Base-by-base conservation (phyloP, 2,113 vertebrate genomes). In the Atractosteus spatula region DNA sequence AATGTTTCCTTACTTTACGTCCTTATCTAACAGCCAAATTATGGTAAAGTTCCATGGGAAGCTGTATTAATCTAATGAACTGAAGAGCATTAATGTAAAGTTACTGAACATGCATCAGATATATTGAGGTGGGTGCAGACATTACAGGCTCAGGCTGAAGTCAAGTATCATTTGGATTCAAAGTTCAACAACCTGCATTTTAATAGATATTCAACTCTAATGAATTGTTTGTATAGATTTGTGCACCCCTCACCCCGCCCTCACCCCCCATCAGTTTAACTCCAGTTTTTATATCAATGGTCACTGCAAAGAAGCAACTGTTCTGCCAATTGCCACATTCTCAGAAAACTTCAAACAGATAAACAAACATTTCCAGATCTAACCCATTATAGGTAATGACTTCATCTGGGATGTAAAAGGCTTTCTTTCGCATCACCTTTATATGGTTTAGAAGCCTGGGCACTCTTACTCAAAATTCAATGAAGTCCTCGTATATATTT, bases 401-500 rank as follows among this genome's bases (percentile, higher is more conserved):
- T 92, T 93, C 90, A 92, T 92, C 85, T 78, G 84, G 82, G 55
- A 83, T 87, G 87, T 87, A 86, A 88, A 91, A 93, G 86, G 84
- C 81, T 84, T 81, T 71, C 74, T 69, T 79, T 73, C 80, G 77
- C 78, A 77, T 85, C 86, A 80, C 89, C 89, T 91, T 92, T 90
- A 91, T 89, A 92, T 88, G 89, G 91, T 88, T 90, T 89, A 89
- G 89, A 88, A 88, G 86, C 87, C 90, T 84, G 71, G 83, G 83
- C 82, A 89, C 89, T 82, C 79, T 89, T 91, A 89, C 89, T 92
- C 89, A 89, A 83, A 89, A 86, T 85, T 90, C 89, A 92, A 91
- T 91, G 90, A 93, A 91, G 89, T 92, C 90, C 88, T 89, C 77
- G 5, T 75, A 82, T 89, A 92, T 93, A 93, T 93, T 93, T 93